Evolutionary conservation across 1,140 invertebrate genomes (phyloP), one percentile per base, ranked within the genome.

Genomic region (Drosophila nebulosa): DNA sequence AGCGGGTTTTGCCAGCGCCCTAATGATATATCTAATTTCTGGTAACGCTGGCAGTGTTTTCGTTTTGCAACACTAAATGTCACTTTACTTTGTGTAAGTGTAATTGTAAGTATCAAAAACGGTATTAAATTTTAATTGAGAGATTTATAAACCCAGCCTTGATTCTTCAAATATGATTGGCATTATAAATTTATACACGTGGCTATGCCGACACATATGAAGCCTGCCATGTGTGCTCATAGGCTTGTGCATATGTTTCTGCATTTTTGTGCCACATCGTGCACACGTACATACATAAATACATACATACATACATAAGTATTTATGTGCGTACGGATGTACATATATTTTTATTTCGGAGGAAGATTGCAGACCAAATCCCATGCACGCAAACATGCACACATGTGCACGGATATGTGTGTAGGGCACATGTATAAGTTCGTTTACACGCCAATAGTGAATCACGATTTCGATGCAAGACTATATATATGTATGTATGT

Each of bases 371-470:
- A 52, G 50, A n/a, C 22, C 22, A 51, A 24, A 21, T 51, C 46
- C 21, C 21, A 52, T 22, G n/a, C 26, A 53, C 26, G 27, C 26
- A 9, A 27, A 18, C 52, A 53, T 14, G 22, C 30, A 21, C 32
- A 57, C 27, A 57, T 21, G 27, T 53, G 52, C 27, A 18, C 27
- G 12, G 12, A n/a, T 53, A 12, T 30, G 51, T 52, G 22, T 53
- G 46, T 52, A 26, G n/a, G 22, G 21, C 46, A 51, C 24, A 51
- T 51, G 46, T 51, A 12, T 53, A 16, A 14, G 27, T 30, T 18
- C 52, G 52, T 55, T 55, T 55, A 55, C 27, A 55, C 52, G 52
- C 7, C 6, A 46, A 10, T 55, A 16, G 26, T 55, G 26, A 53
- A 27, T 26, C 39, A 46, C 39, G 16, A 46, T 46, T 46, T 46